Percentiles rank a stretch among this genome's conserved stretches.
phyloP scores from a whole-genome alignment of 2,888 invertebrate species.

The Plagodis dolabraria region DNA sequence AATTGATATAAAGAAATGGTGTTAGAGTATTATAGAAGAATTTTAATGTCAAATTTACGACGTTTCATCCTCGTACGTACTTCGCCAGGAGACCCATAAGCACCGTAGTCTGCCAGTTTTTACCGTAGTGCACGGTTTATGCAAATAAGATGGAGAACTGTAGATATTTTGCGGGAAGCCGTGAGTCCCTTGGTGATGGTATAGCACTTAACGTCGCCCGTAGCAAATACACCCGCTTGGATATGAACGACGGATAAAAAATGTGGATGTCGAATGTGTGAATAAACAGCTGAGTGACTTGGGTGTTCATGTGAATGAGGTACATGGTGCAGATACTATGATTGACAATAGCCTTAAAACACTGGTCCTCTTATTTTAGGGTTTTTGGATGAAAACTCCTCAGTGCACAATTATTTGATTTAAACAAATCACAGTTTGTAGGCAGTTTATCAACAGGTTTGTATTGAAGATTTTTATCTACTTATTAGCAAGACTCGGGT shows the following conservation, averaged over 20 bases:
- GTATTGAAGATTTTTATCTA: too few relatives aligned
- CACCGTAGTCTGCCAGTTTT: constrained; percentile 7
- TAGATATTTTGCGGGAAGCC: constrained; percentile 45
- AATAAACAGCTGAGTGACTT: constrained; percentile 2
- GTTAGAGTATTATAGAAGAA: too few relatives aligned
- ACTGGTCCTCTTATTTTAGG: too few relatives aligned
- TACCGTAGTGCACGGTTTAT: constrained; percentile 32
- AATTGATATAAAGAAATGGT: too few relatives aligned
- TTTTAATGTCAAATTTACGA: constrained; percentile 9
- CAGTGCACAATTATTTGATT: too few relatives aligned
- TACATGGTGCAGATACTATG: too few relatives aligned
- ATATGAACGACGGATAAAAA: not conserved
- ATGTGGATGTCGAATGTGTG: constrained; percentile 11
- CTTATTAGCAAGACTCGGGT: too few relatives aligned
- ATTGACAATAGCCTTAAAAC: too few relatives aligned
- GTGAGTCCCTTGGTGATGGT: constrained; percentile 43
- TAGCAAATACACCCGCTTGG: constrained; percentile 44
- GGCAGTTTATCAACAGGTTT: too few relatives aligned
- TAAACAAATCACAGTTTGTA: too few relatives aligned
- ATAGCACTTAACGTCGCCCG: constrained; percentile 41
- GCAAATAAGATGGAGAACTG: constrained; percentile 48
- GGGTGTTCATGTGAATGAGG: too few relatives aligned
- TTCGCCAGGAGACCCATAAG: constrained; percentile 13
- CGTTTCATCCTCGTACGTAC: not conserved
- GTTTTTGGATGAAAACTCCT: too few relatives aligned